These are phyloP conservation scores for Ophraella communa DNA, from an alignment of 2,888 invertebrate species.

Conservation along the genomic window DNA sequence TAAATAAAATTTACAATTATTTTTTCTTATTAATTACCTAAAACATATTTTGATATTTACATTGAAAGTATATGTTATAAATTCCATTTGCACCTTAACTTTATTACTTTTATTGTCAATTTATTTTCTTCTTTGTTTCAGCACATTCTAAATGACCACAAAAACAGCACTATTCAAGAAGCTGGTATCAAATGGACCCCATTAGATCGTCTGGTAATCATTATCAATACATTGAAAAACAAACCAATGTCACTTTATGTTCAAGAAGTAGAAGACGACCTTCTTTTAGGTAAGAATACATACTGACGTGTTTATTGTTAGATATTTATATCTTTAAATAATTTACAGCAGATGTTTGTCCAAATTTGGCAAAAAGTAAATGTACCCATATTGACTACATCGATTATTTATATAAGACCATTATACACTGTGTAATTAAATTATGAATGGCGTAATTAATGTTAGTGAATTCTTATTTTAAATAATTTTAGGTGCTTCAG, in stretches of 20 bases:
- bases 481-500: slow-evolving; percentile 55
- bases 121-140: slow-evolving; percentile 44
- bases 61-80: too few relatives aligned
- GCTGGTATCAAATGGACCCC: slow-evolving; percentile 54
- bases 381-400: too few relatives aligned
- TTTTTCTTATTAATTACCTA: too few relatives aligned
- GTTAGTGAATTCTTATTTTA: background rate
- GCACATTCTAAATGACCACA: slow-evolving; percentile 58
- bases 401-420: too few relatives aligned
- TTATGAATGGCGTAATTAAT: background rate
- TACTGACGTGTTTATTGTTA: too few relatives aligned
- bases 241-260: slow-evolving; percentile 46
- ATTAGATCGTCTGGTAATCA: slow-evolving; percentile 33
- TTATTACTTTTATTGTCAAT: background rate
- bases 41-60: too few relatives aligned
- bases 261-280: slow-evolving; percentile 56
- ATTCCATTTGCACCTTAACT: too few relatives aligned
- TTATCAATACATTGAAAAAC: slow-evolving; percentile 36
- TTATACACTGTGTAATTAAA: background rate
- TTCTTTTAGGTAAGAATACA: slow-evolving; percentile 46
- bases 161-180: slow-evolving; percentile 59
- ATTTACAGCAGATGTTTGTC: too few relatives aligned
- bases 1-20: too few relatives aligned
- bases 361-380: too few relatives aligned
- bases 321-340: too few relatives aligned